Evolutionary conservation across 2,888 invertebrate species (phyloP), one percentile per base, ranked within the genome.

Genomic region (Abrostola tripartita): DNA sequence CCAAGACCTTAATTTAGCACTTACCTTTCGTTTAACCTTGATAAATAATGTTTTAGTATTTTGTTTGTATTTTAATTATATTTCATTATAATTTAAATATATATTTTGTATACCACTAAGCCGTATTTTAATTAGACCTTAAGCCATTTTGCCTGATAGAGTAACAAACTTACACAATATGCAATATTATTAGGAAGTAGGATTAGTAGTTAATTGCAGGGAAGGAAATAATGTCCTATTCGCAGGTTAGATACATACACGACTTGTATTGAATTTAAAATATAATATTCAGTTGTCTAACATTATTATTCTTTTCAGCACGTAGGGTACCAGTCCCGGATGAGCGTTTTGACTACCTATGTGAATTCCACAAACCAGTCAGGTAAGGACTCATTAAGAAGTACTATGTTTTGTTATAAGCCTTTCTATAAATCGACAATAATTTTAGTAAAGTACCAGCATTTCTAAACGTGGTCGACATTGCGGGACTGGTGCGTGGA

Each of bases 261-360:
- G 11, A 41, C n/a, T 41, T n/a, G 4, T 41, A n/a, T n/a, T 41
- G 11, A n/a, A n/a, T 6, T 41, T 41, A 41, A n/a, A 41, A n/a
- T 37, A 14, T 11, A 7, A 2, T 40, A 9, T 35, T 50, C 38
- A 38, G 40, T 40, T 36, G n/a, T 36, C 10, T 44, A 44, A 14
- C 14, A 37, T 10, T 44, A 6, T 44, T 12, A 9, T 51, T 49
- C 74, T 84, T 88, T 93, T 83, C 88, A 93, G 93, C 96, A 98
- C 97, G 98, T 97, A 97, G 99, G 88, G 99, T 99, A 84, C 98
- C 99, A 37, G 99, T 99, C 7, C 99, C 99, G 4, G 99, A 99
- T 92, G 96, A 96, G 60, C 96, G 99, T 82, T 99, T 96, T 90
- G 99, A 99, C 85, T 99, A 96, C 90, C 96, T 99, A 47, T 98